Evolutionary conservation across 2,797 vertebrate species (phyloP).

Genomic region (Sebastes goodei): DNA sequence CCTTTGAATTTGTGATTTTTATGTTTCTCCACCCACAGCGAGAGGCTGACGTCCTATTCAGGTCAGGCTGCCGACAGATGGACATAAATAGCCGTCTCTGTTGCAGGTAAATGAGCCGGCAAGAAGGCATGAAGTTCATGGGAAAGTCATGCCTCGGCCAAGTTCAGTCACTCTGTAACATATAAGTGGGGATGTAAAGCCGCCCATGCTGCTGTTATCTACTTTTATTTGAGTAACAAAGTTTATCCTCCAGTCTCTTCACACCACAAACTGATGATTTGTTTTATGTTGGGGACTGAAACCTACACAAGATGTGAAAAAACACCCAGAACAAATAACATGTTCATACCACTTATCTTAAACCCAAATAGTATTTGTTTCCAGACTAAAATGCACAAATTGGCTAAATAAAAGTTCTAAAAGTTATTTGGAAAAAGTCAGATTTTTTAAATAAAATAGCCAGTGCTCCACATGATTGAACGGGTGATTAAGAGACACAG

Average conservation of each 20-base stretch:
- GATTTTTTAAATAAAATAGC: not conserved
- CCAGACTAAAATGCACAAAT: not conserved
- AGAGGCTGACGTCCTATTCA: not conserved
- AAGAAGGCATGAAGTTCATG: constrained; percentile 65
- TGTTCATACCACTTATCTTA: not conserved
- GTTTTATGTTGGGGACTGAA: not conserved
- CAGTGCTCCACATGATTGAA: constrained; percentile 37
- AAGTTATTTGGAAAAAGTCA: not conserved
- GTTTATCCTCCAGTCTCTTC: not conserved
- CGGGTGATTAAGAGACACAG: constrained; percentile 40
- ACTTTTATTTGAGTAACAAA: not conserved
- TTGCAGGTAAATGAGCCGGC: constrained; percentile 78
- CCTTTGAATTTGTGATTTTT: constrained; percentile 30
- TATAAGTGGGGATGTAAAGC: constrained; percentile 32
- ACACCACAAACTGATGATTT: not conserved
- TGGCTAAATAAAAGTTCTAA: not conserved
- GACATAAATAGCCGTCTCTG: constrained; percentile 66
- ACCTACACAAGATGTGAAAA: not conserved
- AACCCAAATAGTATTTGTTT: not conserved
- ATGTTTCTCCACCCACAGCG: constrained; percentile 14
- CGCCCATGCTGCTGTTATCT: constrained; percentile 8
- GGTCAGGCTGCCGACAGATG: constrained; percentile 42
- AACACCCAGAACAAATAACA: not conserved
- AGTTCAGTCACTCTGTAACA: constrained; percentile 29
- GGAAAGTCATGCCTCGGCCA: constrained; percentile 62